Conservation (phyloP, 2,888 invertebrate genomes). For the Pammene aurita region DNA sequence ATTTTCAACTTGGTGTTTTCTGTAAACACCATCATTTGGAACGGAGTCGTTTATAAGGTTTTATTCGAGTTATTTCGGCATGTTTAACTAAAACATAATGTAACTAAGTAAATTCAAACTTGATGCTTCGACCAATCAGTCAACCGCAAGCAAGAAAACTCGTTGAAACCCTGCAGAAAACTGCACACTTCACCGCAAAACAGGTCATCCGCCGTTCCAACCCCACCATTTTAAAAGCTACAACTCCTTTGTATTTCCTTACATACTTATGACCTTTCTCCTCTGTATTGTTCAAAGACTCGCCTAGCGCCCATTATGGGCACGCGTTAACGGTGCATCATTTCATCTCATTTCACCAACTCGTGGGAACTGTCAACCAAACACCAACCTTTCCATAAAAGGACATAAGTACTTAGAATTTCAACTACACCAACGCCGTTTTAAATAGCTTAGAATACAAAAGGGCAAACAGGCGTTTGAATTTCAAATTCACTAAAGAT, state of each 20-base stretch:
- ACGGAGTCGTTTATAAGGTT: too few relatives aligned
- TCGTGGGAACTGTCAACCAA: slow-evolving; percentile 72
- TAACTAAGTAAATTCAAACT: too few relatives aligned
- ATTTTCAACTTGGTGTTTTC: too few relatives aligned
- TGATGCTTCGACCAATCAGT: too few relatives aligned
- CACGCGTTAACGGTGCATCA: slow-evolving; percentile 63
- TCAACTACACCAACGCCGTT: slow-evolving; percentile 17
- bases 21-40: too few relatives aligned
- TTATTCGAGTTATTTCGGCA: too few relatives aligned
- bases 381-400: slow-evolving; percentile 29
- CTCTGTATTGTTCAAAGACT: neutral
- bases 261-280: neutral
- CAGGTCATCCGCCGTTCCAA: slow-evolving; percentile 6
- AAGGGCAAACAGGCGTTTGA: slow-evolving; percentile 15
- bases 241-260: neutral
- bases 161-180: neutral
- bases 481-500: neutral
- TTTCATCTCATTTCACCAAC: slow-evolving; percentile 64
- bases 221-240: neutral
- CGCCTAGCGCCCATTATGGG: slow-evolving; percentile 40
- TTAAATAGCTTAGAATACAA: neutral
- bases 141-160: neutral
- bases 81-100: too few relatives aligned
- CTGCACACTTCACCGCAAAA: slow-evolving; percentile 24
- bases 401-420: slow-evolving; percentile 20